phyloP scores from a whole-genome alignment of 2,113 vertebrate species.

The Mastomys coucha region DNA sequence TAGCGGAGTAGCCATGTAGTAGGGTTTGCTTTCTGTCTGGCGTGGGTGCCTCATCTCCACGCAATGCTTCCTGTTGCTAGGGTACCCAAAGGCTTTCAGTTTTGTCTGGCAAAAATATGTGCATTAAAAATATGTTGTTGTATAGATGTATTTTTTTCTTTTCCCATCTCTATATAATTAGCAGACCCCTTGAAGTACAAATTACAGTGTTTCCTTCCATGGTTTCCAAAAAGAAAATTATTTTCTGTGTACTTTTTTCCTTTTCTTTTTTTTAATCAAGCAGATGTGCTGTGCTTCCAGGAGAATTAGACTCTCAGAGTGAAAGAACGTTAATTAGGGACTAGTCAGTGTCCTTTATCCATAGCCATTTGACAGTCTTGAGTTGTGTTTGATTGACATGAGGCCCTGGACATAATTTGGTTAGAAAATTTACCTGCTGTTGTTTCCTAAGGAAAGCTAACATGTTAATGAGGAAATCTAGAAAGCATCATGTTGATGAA shows the following conservation, averaged over 20 bases:
- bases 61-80: constrained; percentile 86
- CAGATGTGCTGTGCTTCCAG: constrained; percentile 78
- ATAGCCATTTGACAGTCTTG: constrained; percentile 69
- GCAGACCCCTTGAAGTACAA: constrained; percentile 83
- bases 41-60: constrained; percentile 78
- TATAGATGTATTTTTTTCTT: constrained; percentile 76
- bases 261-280: constrained; percentile 81
- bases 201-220: constrained; percentile 82
- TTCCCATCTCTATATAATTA: constrained; percentile 83
- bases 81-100: constrained; percentile 82
- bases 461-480: constrained; percentile 44
- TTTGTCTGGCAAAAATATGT: constrained; percentile 78
- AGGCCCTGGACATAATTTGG: constrained; percentile 51
- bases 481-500: constrained; percentile 30
- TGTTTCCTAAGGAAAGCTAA: constrained; percentile 54
- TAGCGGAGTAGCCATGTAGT: constrained; percentile 70
- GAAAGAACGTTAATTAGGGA: constrained; percentile 84
- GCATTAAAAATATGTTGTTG: constrained; percentile 81
- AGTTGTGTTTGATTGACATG: constrained; percentile 74
- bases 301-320: constrained; percentile 85
- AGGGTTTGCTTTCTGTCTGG: constrained; percentile 74
- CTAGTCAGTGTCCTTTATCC: constrained; percentile 77
- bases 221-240: constrained; percentile 85
- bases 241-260: constrained; percentile 82
- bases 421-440: constrained; percentile 55